Conservation (phyloP, 1,140 invertebrate species). For the Eriocheir sinensis region DNA sequence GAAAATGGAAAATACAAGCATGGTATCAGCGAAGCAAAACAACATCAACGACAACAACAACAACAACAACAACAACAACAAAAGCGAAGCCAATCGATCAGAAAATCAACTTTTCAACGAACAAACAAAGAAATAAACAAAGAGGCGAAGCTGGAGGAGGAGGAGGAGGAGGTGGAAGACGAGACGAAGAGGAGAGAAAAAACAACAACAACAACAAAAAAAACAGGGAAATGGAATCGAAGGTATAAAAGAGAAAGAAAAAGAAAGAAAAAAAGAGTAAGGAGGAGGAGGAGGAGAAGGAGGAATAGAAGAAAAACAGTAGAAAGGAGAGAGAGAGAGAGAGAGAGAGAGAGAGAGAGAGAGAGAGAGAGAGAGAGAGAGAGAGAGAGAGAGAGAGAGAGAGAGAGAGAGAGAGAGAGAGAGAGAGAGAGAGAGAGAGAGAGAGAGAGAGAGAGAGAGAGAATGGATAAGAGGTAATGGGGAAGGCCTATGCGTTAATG, state of each 20-base stretch:
- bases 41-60: not conserved
- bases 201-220: not conserved
- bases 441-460: not conserved
- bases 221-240: not conserved
- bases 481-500: not conserved
- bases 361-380: not conserved
- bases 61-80: too few relatives aligned
- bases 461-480: not conserved
- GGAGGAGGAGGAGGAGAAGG: not conserved
- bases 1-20: not conserved
- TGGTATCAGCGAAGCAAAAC: not conserved
- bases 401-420: not conserved
- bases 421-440: not conserved
- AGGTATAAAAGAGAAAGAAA: not conserved
- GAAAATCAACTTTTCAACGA: not conserved
- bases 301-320: not conserved
- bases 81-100: not conserved
- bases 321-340: not conserved
- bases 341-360: not conserved
- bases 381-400: not conserved
- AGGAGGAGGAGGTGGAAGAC: conserved; percentile 33
- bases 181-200: not conserved
- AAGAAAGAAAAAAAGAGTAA: not conserved
- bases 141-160: not conserved
- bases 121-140: too few relatives aligned